Conservation (phyloP, 2,888 invertebrate genomes). For the Sinodicranocentrus sp. region DNA sequence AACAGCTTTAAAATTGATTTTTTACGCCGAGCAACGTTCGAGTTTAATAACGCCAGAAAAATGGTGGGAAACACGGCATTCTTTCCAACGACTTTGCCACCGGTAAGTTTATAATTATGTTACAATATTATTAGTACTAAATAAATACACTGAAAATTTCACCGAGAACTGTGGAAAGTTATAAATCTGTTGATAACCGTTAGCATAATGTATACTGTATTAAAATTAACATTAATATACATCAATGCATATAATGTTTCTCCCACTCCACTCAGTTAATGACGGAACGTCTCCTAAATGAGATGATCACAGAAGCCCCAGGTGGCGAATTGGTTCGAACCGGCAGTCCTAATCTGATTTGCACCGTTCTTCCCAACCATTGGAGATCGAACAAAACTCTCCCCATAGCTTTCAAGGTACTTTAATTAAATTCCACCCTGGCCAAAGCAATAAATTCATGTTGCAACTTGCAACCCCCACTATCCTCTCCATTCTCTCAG, state of each 20-base stretch:
- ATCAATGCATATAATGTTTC: neutral
- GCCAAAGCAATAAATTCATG: neutral
- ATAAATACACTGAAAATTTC: no score
- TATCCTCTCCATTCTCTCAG: neutral
- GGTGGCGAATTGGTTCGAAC: constrained; percentile 93
- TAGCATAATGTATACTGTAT: neutral
- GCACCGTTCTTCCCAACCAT: constrained; percentile 94
- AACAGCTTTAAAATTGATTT: no score
- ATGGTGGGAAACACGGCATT: constrained; percentile 70
- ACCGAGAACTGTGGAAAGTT: no score
- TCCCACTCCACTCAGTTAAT: constrained; percentile 78
- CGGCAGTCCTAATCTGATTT: constrained; percentile 95
- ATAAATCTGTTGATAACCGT: no score
- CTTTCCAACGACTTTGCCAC: constrained; percentile 66
- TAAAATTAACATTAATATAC: neutral
- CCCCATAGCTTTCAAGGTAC: constrained; percentile 96
- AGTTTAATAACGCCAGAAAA: neutral
- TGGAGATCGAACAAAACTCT: constrained; percentile 99
- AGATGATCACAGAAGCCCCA: constrained; percentile 92
- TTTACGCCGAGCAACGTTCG: neutral
- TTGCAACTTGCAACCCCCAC: neutral
- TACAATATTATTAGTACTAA: no score
- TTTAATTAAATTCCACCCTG: neutral
- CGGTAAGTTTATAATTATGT: no score
- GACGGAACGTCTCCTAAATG: constrained; percentile 90